A percentile compares a stretch with the other conserved stretches of the same genome.
Evolutionary conservation across 2,888 invertebrate genomes (phyloP).

Genomic region (Anticlea derivata): DNA sequence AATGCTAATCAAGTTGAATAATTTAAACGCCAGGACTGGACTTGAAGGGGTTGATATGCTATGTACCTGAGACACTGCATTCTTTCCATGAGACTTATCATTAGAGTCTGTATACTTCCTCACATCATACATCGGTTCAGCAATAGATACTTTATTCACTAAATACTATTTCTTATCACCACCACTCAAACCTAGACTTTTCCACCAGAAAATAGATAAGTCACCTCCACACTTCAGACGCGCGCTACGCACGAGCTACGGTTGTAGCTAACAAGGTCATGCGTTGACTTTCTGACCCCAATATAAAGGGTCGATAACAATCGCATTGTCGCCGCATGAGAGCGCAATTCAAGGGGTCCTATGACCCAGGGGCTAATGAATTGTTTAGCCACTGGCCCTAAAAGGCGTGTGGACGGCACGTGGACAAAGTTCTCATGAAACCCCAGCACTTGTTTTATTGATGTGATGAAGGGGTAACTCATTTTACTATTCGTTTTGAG

Average conservation of each 20-base stretch:
- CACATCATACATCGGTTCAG: background rate
- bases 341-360: conserved; percentile 32
- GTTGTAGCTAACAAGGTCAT: conserved; percentile 48
- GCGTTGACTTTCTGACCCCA: conserved; percentile 72
- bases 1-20: conserved; percentile 70
- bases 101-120: background rate
- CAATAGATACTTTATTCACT: background rate
- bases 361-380: conserved; percentile 58
- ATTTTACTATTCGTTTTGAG: conserved; percentile 15
- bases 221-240: conserved; percentile 38
- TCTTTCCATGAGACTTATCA: conserved; percentile 8
- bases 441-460: conserved; percentile 47
- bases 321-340: conserved; percentile 60
- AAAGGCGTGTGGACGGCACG: conserved; percentile 72
- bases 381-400: conserved; percentile 57
- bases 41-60: conserved; percentile 46
- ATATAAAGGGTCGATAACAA: conserved; percentile 61
- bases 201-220: conserved; percentile 1
- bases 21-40: conserved; percentile 50
- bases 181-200: background rate
- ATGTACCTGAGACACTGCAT: conserved; percentile 17
- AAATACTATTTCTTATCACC: background rate
- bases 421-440: conserved; percentile 62
- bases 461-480: conserved; percentile 30
- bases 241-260: conserved; percentile 54